Percentiles rank a stretch among this genome's conserved stretches.
phyloP scores from a whole-genome alignment of 1,140 invertebrate genomes.

The Papilio polytes region DNA sequence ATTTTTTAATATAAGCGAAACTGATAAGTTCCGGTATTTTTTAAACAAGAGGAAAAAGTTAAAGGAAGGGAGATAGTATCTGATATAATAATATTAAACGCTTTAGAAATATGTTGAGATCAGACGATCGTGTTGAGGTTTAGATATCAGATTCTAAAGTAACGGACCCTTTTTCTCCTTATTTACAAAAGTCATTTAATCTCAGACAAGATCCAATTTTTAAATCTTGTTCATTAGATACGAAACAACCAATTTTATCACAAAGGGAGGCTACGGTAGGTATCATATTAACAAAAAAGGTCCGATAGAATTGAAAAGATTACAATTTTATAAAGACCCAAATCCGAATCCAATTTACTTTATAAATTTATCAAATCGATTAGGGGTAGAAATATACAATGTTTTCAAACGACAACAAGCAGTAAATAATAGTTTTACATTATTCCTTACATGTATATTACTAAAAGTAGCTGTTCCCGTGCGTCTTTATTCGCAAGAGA shows the following conservation, averaged over 20 bases:
- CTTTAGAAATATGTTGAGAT: background rate
- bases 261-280: conserved; percentile 26
- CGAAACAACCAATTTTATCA: conserved; percentile 41
- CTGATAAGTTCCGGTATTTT: too few relatives aligned
- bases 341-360: conserved; percentile 54
- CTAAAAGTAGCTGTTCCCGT: too few relatives aligned
- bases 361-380: conserved; percentile 52
- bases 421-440: background rate
- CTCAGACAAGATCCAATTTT: conserved; percentile 20
- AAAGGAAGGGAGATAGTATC: too few relatives aligned
- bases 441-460: background rate
- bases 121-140: background rate
- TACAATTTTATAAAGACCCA: conserved; percentile 52
- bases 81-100: too few relatives aligned
- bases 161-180: background rate
- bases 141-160: background rate
- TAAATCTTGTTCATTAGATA: conserved; percentile 14
- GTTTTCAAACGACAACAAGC: conserved; percentile 39
- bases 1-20: too few relatives aligned
- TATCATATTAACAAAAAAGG: conserved; percentile 44
- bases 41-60: too few relatives aligned
- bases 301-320: conserved; percentile 47
- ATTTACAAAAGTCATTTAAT: conserved; percentile 12
- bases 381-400: conserved; percentile 49
- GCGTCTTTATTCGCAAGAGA: too few relatives aligned